Evolutionary conservation across 2,113 vertebrate genomes (phyloP), one percentile per base, ranked within the genome.

Genomic region (Pteropus alecto): DNA sequence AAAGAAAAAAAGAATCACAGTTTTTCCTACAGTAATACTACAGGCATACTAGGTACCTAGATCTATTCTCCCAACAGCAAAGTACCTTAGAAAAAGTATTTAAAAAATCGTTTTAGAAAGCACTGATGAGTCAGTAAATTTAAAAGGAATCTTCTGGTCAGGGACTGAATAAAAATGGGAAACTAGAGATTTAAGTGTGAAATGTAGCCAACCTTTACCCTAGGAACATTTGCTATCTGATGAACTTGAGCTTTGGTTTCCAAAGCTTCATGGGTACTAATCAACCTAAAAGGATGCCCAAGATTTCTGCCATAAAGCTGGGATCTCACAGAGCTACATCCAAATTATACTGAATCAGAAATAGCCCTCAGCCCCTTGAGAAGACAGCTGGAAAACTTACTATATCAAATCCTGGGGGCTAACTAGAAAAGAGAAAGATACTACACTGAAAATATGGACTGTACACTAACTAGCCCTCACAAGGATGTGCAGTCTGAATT

Each of bases 101-200:
- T 83, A 63, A 3, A 89, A 95, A 83, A 83, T 76, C 54, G 82
- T 94, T 86, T 67, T 51, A 79, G 70, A 91, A 95, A 95, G 33
- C 26, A 92, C 0, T 65, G 2, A 56, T 85, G 38, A 96, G 19
- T 22, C 67, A 78, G 18, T 18, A 94, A 90, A 83, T 70, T 56
- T 48, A 84, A 79, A 90, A 15, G 65, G 30, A 91, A 96, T 87
- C 18, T 43, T 87, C 33, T 83, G 33, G n/a, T 35, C 19, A 93
- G 78, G 19, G 67, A 85, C 1, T 87, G 46, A 84, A 54, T 83
- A 83, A 94, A 81, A 74, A 92, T 14, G 15, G 24, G 24, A 56
- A 84, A 28, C 84, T 16, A 92, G 77, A 67, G 48, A 95, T 46
- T 2, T 68, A 85, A 89, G 22, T 46, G 6, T 56, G 70, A 48